These are phyloP conservation scores for Orthosia gracilis DNA, from an alignment of 2,888 invertebrate species.

Conservation along the genomic window DNA sequence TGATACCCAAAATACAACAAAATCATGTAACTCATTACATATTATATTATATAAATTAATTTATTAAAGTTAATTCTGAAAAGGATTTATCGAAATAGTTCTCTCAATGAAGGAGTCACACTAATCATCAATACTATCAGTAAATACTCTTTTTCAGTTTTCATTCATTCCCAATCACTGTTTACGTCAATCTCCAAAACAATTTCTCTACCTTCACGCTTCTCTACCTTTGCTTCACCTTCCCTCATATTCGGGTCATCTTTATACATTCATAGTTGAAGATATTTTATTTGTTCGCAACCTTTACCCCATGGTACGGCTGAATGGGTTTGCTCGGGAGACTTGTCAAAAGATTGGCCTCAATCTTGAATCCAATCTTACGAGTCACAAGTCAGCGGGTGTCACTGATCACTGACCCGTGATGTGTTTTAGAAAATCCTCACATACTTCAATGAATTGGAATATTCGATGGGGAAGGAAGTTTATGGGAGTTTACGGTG, in stretches of 20 bases:
- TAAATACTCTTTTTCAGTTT: not conserved
- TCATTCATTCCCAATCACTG: not conserved
- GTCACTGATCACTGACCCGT: slow-evolving; percentile 61
- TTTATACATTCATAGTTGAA: slow-evolving; percentile 53
- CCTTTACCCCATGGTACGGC: slow-evolving; percentile 55
- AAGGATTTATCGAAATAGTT: no score
- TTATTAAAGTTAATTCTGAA: no score
- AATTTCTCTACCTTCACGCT: slow-evolving; percentile 7
- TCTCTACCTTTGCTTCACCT: slow-evolving; percentile 27
- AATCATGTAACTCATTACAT: no score
- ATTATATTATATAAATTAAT: no score
- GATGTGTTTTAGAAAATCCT: slow-evolving; percentile 58
- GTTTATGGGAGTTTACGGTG: slow-evolving; percentile 13
- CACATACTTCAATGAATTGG: slow-evolving; percentile 49
- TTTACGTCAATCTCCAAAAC: not conserved
- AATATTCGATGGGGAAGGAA: slow-evolving; percentile 23
- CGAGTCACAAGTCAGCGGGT: slow-evolving; percentile 63
- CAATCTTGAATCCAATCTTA: slow-evolving; percentile 66
- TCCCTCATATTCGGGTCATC: slow-evolving; percentile 33
- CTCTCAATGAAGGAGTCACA: no score
- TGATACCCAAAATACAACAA: no score
- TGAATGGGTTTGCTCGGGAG: slow-evolving; percentile 57
- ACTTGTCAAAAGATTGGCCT: slow-evolving; percentile 66
- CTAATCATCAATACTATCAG: not conserved
- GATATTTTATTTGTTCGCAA: slow-evolving; percentile 63